Evolutionary conservation across 2,888 invertebrate genomes (phyloP).

Genomic region (Noctua janthina): DNA sequence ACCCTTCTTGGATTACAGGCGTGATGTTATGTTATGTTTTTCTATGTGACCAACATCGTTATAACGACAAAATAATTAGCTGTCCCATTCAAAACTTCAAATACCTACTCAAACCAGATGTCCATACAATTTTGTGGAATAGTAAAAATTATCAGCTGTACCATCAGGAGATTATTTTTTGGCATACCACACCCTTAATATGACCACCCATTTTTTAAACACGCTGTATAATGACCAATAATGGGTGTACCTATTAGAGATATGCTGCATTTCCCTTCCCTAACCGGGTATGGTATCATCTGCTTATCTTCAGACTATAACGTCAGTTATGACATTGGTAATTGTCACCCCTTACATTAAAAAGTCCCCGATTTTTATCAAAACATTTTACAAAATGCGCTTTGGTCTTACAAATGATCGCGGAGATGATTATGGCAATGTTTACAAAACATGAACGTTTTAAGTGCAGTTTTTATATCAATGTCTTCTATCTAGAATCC

Average conservation of each 20-base stretch:
- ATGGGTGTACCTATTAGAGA: neutral
- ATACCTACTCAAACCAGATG: neutral
- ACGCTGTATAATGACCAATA: neutral
- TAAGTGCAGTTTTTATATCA: conserved; percentile 10
- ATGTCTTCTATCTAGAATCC: conserved; percentile 5
- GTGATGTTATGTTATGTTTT: neutral
- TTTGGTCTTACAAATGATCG: conserved; percentile 24
- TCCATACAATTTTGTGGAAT: neutral
- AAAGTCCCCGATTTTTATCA: conserved; percentile 37
- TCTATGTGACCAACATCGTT: neutral
- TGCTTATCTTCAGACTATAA: conserved; percentile 39
- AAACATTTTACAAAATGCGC: conserved; percentile 23
- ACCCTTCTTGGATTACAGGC: no score
- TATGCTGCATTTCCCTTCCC: conserved; percentile 16
- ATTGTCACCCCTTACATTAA: conserved; percentile 35
- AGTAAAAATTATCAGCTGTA: neutral
- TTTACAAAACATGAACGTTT: conserved; percentile 28
- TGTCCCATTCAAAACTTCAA: neutral
- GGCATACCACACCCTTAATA: neutral
- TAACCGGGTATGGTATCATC: conserved; percentile 36
- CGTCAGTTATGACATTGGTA: conserved; percentile 25
- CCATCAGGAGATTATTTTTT: neutral
- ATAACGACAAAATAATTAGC: neutral
- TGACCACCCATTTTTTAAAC: neutral
- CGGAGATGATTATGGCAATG: conserved; percentile 9